These are phyloP conservation scores for Galendromus occidentalis DNA, from an alignment of 1,140 invertebrate species.

Conservation along the genomic window DNA sequence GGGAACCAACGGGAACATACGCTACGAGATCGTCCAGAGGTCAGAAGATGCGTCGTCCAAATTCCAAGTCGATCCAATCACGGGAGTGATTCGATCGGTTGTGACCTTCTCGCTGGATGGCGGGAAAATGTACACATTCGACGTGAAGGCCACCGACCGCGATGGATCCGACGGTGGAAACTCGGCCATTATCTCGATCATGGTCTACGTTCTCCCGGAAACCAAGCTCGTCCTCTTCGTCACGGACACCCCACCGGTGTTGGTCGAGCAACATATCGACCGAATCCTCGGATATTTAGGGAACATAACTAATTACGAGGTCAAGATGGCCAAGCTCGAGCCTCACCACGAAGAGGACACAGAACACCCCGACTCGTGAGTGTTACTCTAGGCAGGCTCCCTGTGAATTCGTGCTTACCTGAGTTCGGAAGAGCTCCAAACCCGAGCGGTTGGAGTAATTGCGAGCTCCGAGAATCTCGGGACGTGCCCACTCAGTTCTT, in stretches of 20 bases:
- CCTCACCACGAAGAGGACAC: slow-evolving; percentile 40
- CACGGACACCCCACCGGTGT: slow-evolving; percentile 46
- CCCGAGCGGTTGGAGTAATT: no score
- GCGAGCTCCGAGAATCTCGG: no score
- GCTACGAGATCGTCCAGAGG: slow-evolving; percentile 47
- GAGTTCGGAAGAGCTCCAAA: no score
- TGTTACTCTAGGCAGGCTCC: no score
- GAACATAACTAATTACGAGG: slow-evolving; percentile 49
- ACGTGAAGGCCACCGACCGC: slow-evolving; percentile 65
- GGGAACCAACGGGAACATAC: slow-evolving; percentile 51
- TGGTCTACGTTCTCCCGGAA: slow-evolving; percentile 61
- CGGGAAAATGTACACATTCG: slow-evolving; percentile 52
- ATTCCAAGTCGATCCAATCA: slow-evolving; percentile 50
- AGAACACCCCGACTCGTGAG: slow-evolving; percentile 42
- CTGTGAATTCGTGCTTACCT: no score
- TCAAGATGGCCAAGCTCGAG: slow-evolving; percentile 51
- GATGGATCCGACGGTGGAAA: slow-evolving; percentile 50
- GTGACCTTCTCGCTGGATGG: slow-evolving; percentile 41
- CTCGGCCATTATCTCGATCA: slow-evolving; percentile 41
- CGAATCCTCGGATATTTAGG: slow-evolving; percentile 45
- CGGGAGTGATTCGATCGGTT: slow-evolving; percentile 48
- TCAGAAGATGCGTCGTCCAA: slow-evolving; percentile 39
- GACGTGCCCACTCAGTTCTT: no score
- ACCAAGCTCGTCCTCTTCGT: slow-evolving; percentile 54
- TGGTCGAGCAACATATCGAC: slow-evolving; percentile 45